A percentile compares a stretch with the other conserved stretches of the same genome.
Evolutionary conservation across 37 sponge, comb jelly and placozoan species (phyloP).

Genomic region (Spongilla lacustris): DNA sequence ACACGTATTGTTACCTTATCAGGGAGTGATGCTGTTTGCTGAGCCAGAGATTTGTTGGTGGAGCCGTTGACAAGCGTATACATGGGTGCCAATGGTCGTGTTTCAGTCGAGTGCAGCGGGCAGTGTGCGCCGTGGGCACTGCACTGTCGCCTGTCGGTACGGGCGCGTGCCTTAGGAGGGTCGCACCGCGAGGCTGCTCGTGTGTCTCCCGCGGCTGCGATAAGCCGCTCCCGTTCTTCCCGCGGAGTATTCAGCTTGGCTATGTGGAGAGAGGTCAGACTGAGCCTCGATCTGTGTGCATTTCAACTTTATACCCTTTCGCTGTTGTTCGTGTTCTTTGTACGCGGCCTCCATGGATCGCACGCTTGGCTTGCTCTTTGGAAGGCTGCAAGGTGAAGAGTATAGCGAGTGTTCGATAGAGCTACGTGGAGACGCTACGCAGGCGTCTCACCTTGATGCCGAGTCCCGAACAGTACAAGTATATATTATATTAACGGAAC

Average conservation of each 20-base stretch:
- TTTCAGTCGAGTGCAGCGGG: too few species aligned
- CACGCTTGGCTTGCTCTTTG: too few species aligned
- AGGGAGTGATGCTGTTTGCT: neutral
- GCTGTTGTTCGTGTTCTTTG: neutral
- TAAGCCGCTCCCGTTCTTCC: constrained; percentile 17
- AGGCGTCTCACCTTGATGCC: neutral
- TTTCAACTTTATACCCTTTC: neutral
- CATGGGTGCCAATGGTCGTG: too few species aligned
- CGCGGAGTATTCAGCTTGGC: constrained; percentile 5
- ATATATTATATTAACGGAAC: too few species aligned
- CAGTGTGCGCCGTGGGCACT: neutral
- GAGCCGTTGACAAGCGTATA: too few species aligned
- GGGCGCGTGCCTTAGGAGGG: neutral
- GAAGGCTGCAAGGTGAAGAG: too few species aligned
- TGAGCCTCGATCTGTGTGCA: too few species aligned
- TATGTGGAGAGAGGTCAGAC: neutral
- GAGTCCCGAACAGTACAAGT: too few species aligned
- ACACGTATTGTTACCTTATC: constrained; percentile 12
- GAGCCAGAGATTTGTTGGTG: too few species aligned
- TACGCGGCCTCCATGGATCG: neutral
- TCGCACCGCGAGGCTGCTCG: neutral
- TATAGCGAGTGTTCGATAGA: too few species aligned
- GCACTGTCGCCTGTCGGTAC: neutral
- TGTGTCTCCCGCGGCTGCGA: neutral
- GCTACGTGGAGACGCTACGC: too few species aligned